Evolutionary conservation across 2,888 invertebrate genomes (phyloP), one percentile per base, ranked within the genome.

Genomic region (Loripinus fragilis): DNA sequence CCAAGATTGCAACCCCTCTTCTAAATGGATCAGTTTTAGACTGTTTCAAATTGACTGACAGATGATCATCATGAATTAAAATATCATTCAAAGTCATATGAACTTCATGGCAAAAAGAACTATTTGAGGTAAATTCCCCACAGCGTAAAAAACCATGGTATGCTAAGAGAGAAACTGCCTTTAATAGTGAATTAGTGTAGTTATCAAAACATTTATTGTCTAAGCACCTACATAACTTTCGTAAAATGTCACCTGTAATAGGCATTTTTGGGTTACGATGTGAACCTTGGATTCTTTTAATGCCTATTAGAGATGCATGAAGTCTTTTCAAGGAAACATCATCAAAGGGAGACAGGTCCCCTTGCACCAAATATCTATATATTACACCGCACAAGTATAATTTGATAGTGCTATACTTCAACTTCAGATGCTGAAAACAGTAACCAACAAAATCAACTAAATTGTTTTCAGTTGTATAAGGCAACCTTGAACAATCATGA

Each of bases 1-100:
- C 7, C 12, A 12, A 2, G 2, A 72, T n/a, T 20, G 42, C 52
- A 3, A 70, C 52, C 25, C 76, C 76, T 45, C 68, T 50, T n/a
- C 66, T 25, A 60, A 76, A 76, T 35, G 71, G 71, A 28, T 76
- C 76, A 52, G 71, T 71, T 38, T 76, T 76, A n/a, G 76, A 76
- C 17, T 30, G 17, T 35, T 71, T 76, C 35, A 70, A 50, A 33
- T 25, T 41, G n/a, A 71, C 17, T 1, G 8, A 1, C 23, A 71
- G 17, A 67, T 38, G 64, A 3, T 52, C 48, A n/a, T 71, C 50
- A 48, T 33, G 5, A 17, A 52, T 3, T n/a, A 25, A 8, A 42
- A 76, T 38, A 30, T 76, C 71, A 55, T 28, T 28, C 7, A 55
- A 28, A 55, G 25, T 25, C 55, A 55, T 2, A 28, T 55, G 23